phyloP scores from a whole-genome alignment of 2,797 vertebrate species.

The Bovichtus diacanthus region DNA sequence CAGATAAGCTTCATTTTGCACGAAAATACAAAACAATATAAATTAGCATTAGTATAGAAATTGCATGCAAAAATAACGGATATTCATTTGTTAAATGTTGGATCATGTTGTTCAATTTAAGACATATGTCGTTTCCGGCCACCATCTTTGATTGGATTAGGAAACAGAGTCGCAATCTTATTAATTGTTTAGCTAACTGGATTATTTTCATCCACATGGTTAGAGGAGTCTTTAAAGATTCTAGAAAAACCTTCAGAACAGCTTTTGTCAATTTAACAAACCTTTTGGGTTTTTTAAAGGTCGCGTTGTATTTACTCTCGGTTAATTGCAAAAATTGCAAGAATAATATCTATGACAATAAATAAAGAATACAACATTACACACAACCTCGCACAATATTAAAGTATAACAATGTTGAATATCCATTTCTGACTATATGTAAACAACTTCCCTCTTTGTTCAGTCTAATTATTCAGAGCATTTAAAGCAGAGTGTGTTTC shows the following conservation, averaged over 20 bases:
- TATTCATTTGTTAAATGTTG: not conserved
- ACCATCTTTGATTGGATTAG: too few relatives aligned
- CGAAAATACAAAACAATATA: not conserved
- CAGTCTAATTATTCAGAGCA: not conserved
- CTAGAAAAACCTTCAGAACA: not conserved
- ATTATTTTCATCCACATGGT: not conserved
- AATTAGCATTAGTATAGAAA: not conserved
- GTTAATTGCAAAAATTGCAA: not conserved
- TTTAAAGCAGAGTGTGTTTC: not conserved
- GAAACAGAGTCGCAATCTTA: not conserved
- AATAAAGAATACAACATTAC: not conserved
- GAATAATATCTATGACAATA: not conserved
- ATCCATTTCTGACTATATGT: not conserved
- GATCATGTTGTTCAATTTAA: not conserved
- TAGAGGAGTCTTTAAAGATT: not conserved
- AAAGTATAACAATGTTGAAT: fast-evolving
- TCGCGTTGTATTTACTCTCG: too few relatives aligned
- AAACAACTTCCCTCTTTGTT: not conserved
- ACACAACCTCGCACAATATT: not conserved
- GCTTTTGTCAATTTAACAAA: too few relatives aligned
- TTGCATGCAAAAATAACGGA: not conserved
- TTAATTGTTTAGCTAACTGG: not conserved
- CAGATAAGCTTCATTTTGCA: not conserved
- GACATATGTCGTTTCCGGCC: not conserved
- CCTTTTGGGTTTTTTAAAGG: too few relatives aligned